A percentile compares a stretch with the other conserved stretches of the same genome.
Evolutionary conservation across 2,888 invertebrate genomes (phyloP).

Genomic region (Callinectes sapidus): DNA sequence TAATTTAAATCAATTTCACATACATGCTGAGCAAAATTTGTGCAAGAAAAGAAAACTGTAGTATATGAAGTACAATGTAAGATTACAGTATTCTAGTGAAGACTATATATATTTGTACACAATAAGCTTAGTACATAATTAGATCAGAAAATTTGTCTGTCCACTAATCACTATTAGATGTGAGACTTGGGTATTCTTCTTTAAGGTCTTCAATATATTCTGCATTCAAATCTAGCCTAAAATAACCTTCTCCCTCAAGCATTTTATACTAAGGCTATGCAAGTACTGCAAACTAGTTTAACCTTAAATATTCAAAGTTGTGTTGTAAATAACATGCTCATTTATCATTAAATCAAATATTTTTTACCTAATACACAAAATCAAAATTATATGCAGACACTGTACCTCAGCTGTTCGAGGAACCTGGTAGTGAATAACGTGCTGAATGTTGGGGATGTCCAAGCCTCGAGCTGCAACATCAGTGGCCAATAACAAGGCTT

Average conservation of each 20-base stretch:
- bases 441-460: conserved; percentile 94
- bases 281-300: not conserved
- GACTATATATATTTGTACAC: not conserved
- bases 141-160: not conserved
- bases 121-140: not conserved
- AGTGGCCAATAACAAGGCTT: conserved; percentile 89
- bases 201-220: not conserved
- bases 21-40: not conserved
- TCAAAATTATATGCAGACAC: not conserved
- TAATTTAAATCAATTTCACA: not conserved
- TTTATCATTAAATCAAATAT: not conserved
- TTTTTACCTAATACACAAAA: not conserved
- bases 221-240: not conserved
- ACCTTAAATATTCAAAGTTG: no score
- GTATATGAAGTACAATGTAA: not conserved
- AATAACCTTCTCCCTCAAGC: not conserved
- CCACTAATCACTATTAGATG: not conserved
- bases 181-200: no score
- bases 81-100: not conserved
- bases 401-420: conserved; percentile 72
- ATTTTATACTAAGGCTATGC: not conserved
- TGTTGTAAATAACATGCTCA: no score
- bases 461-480: conserved; percentile 98
- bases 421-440: conserved; percentile 97
- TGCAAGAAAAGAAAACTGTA: not conserved